Base-by-base conservation (phyloP, 1,140 invertebrate genomes). In the Proctacanthus coquilletti region DNA sequence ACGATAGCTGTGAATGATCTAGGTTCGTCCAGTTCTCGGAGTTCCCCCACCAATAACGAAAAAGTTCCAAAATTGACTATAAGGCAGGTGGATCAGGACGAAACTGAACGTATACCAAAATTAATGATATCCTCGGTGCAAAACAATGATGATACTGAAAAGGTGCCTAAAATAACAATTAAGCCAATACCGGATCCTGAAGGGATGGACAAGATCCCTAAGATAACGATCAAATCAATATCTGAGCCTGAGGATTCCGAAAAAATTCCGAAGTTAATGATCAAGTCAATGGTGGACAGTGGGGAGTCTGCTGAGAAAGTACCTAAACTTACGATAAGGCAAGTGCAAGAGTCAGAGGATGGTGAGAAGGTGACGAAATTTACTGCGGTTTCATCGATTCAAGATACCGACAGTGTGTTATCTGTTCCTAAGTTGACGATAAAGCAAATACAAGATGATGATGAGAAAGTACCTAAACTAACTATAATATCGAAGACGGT, bases 351-450 rank as follows among this genome's bases (percentile, higher is more conserved):
- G 8, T 34, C 37, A 3, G 41, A 39, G n/a, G 34, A 38, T 15
- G 33, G 27, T 33, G 40, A 37, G 19, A 34, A 41, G n/a, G 14
- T 25, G 13, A 14, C 32, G 18, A 41, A 27, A 8, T 15, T 37
- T 14, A 29, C 27, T 3, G 27, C 15, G 2, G 34, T 29, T 13
- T 42, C 40, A 5, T n/a, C n/a, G n/a, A n/a, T n/a, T n/a, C n/a
- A n/a, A n/a, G n/a, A n/a, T n/a, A n/a, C n/a, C n/a, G n/a, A n/a
- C n/a, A n/a, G n/a, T n/a, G n/a, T n/a, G n/a, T n/a, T n/a, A 42
- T 33, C 30, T 13, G 40, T 42, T 15, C 54, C 51, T n/a, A 57
- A 57, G 42, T 23, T 57, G 11, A 57, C 54, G 15, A 57, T 57
- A 10, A 57, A 57, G 39, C n/a, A n/a, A n/a, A n/a, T n/a, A n/a